Evolutionary conservation across 2,888 invertebrate species (phyloP).

Genomic region (Drosophila kokeensis): DNA sequence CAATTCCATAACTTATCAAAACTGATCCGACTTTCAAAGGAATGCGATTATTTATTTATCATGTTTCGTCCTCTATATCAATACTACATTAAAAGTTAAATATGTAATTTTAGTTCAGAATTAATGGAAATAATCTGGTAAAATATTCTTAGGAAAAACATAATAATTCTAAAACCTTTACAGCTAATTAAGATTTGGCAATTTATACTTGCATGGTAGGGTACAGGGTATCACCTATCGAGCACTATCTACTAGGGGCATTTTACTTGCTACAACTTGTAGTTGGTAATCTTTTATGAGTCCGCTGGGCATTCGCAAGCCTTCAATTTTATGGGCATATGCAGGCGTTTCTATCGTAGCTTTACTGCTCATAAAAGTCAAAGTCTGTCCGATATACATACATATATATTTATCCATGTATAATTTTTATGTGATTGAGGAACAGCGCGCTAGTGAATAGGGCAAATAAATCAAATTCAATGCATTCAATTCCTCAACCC

Average conservation of each 20-base stretch:
- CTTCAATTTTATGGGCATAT: conserved; percentile 58
- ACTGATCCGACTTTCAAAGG: no score
- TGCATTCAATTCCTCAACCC: conserved; percentile 58
- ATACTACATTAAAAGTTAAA: no score
- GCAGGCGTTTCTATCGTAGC: conserved; percentile 66
- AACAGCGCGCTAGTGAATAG: conserved; percentile 18
- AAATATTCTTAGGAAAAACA: no score
- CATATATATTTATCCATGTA: conserved; percentile 23
- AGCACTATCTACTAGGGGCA: background rate
- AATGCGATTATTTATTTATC: no score
- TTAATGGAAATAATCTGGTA: no score
- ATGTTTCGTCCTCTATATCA: no score
- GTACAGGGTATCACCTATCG: background rate
- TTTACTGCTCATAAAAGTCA: conserved; percentile 66
- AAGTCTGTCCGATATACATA: conserved; percentile 20
- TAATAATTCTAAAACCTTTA: background rate
- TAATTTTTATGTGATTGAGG: conserved; percentile 34
- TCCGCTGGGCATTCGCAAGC: conserved; percentile 40
- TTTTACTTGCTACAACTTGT: conserved; percentile 31
- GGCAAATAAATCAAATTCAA: conserved; percentile 64
- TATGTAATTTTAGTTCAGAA: no score
- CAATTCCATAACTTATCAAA: no score
- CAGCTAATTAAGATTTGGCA: background rate
- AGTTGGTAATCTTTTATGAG: conserved; percentile 55
- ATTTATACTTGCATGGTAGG: background rate